A percentile compares a stretch with the other conserved stretches of the same genome.
These are phyloP conservation scores for Catagonus wagneri DNA, from an alignment of 2,113 vertebrate species.

Conservation along the genomic window DNA sequence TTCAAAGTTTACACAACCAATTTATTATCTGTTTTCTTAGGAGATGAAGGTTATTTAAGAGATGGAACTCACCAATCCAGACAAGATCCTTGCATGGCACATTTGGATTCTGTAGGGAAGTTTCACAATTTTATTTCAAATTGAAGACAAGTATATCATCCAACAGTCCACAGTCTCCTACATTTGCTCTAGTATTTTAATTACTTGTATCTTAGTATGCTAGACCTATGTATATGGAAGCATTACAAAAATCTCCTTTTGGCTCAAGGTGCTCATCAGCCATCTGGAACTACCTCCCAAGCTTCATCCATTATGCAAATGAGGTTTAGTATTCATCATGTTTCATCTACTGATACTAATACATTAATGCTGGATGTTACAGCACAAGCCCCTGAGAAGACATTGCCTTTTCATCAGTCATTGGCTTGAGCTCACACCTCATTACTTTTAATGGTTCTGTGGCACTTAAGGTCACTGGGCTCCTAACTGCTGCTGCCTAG, in stretches of 20 bases:
- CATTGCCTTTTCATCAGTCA: conserved; percentile 80
- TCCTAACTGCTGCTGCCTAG: conserved; percentile 61
- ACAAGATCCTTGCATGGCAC: neutral
- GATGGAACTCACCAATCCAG: neutral
- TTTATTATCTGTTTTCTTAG: conserved; percentile 4
- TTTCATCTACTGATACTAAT: conserved; percentile 85
- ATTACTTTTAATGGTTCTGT: conserved; percentile 81
- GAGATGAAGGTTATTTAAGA: neutral
- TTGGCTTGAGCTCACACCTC: conserved; percentile 79
- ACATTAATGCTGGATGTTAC: conserved; percentile 81
- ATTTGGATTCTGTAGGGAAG: neutral
- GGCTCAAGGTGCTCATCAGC: conserved; percentile 85
- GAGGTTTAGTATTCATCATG: conserved; percentile 79
- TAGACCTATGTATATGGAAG: conserved; percentile 34
- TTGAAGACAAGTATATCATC: conserved; percentile 53
- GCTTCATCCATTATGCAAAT: conserved; percentile 87
- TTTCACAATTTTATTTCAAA: conserved; percentile 63
- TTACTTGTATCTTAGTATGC: conserved; percentile 31
- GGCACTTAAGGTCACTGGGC: conserved; percentile 80
- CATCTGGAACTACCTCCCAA: conserved; percentile 85
- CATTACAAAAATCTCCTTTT: conserved; percentile 67
- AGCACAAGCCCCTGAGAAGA: conserved; percentile 76
- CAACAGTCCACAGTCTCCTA: conserved; percentile 40
- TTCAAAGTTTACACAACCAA: neutral
- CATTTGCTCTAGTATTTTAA: conserved; percentile 28